Evolutionary conservation across 2,888 invertebrate species (phyloP).

Genomic region (Perithous albicinctus): DNA sequence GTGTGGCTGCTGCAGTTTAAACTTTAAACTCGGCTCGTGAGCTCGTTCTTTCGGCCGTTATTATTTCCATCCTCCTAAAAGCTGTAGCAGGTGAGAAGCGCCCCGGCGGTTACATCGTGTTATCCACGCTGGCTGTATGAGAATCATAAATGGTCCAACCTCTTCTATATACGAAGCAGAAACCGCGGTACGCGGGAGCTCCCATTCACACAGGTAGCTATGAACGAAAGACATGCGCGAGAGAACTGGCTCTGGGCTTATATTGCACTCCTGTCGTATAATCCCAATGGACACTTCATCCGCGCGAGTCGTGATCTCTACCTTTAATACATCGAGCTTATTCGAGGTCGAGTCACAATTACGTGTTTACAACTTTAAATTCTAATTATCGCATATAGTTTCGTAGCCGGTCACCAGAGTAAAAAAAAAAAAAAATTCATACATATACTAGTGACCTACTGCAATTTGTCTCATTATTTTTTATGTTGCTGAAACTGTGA

Average conservation of each 20-base stretch:
- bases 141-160: constrained; percentile 53
- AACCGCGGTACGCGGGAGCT: background rate
- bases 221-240: constrained; percentile 34
- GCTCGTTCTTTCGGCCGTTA: constrained; percentile 53
- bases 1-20: constrained; percentile 46
- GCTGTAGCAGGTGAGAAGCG: constrained; percentile 50
- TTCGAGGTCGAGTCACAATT: constrained; percentile 8
- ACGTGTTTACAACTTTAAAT: constrained; percentile 10
- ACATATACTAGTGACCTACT: too few species aligned
- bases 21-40: constrained; percentile 52
- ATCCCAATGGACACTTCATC: constrained; percentile 62
- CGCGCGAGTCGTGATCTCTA: constrained; percentile 23
- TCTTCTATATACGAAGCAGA: constrained; percentile 1
- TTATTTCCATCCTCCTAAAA: constrained; percentile 62
- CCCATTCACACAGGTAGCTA: constrained; percentile 41
- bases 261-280: constrained; percentile 49
- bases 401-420: background rate
- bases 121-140: constrained; percentile 34
- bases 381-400: background rate
- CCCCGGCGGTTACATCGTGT: constrained; percentile 32
- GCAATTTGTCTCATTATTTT: too few species aligned
- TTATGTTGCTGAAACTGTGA: too few species aligned
- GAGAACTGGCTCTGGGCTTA: too few species aligned
- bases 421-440: too few species aligned
- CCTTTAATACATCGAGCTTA: background rate